Percentiles rank a stretch among this genome's conserved stretches.
phyloP scores from a whole-genome alignment of 2,113 vertebrate genomes.

The Serinus canaria region DNA sequence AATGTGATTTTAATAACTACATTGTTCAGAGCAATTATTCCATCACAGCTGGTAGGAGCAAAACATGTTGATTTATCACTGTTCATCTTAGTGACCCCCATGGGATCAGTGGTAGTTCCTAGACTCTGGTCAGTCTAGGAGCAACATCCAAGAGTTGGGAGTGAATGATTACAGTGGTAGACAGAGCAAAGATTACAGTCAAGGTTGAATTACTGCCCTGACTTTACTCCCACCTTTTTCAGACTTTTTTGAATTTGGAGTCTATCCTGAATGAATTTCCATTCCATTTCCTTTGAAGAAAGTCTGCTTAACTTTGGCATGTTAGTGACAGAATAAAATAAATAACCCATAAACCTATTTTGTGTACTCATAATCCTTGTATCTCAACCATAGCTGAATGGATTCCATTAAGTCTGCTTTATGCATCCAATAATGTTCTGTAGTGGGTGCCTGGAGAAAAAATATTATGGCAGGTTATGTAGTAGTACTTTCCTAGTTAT shows the following conservation, averaged over 20 bases:
- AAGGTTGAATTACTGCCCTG: background rate
- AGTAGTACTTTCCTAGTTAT: background rate
- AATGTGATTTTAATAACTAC: background rate
- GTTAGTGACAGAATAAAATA: background rate
- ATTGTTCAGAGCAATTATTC: background rate
- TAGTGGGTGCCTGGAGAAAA: background rate
- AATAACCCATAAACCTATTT: background rate
- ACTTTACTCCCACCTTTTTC: background rate
- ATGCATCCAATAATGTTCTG: background rate
- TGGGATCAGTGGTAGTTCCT: background rate
- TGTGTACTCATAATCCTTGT: background rate
- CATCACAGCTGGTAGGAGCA: background rate
- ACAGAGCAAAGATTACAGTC: background rate
- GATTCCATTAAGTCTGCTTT: background rate
- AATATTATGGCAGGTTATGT: background rate
- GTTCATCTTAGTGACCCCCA: background rate
- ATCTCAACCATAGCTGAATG: background rate
- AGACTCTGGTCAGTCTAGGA: background rate
- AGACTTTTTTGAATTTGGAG: background rate
- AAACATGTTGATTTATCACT: background rate
- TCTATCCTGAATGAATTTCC: background rate
- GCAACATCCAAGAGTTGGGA: background rate
- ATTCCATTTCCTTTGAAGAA: background rate
- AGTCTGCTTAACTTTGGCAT: background rate
- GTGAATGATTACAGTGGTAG: background rate